These are phyloP conservation scores for Phymorhynchus buccinoides DNA, from an alignment of 1,140 invertebrate genomes.

Conservation along the genomic window DNA sequence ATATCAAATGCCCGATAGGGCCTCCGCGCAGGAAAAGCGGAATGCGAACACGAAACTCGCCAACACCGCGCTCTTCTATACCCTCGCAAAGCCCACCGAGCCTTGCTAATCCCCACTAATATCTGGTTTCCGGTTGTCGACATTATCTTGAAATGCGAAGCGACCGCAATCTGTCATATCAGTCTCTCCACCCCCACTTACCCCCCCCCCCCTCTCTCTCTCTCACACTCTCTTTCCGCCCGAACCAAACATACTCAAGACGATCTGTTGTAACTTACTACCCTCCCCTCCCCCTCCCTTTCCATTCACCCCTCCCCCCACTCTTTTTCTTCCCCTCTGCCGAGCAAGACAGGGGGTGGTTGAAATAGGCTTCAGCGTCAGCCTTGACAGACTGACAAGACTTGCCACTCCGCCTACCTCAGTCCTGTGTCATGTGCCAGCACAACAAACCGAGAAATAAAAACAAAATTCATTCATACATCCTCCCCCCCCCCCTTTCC, in stretches of 20 bases:
- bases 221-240: too few species aligned
- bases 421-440: neutral
- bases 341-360: neutral
- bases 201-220: neutral
- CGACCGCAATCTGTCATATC: conserved; percentile 5
- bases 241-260: neutral
- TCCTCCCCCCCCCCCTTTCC: conserved; percentile 82
- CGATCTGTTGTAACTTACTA: neutral
- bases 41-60: neutral
- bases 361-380: neutral
- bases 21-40: neutral
- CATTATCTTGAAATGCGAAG: neutral
- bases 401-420: too few species aligned
- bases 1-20: neutral
- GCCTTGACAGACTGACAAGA: neutral
- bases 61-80: neutral
- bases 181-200: neutral
- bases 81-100: neutral
- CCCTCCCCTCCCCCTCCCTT: too few species aligned
- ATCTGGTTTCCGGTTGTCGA: conserved; percentile 5
- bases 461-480: neutral
- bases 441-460: neutral
- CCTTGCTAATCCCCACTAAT: neutral
- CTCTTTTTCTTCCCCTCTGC: neutral
- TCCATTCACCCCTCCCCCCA: too few species aligned